Evolutionary conservation across 2,113 vertebrate genomes (phyloP).

Genomic region (Cyanistes caeruleus): DNA sequence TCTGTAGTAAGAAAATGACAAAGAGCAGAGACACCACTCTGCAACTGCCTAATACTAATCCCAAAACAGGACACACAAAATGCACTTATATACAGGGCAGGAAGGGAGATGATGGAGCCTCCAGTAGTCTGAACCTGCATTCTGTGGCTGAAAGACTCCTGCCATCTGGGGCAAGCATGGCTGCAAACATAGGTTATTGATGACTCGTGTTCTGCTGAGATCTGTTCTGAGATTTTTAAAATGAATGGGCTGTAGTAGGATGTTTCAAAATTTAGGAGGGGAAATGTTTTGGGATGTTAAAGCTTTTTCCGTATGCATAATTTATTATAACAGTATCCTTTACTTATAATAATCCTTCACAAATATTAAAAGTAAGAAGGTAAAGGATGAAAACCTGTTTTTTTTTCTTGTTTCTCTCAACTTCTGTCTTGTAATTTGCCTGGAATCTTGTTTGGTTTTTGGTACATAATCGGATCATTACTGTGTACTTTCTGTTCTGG

Average conservation of each 20-base stretch:
- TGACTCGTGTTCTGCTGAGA: not conserved
- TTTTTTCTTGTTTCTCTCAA: not conserved
- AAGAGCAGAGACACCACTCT: not conserved
- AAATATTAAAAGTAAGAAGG: not conserved
- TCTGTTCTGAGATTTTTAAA: not conserved
- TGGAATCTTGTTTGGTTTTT: not conserved
- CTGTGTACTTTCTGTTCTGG: not conserved
- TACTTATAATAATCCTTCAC: not conserved
- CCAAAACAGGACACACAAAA: not conserved
- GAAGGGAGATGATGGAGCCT: not conserved
- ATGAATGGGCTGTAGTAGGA: not conserved
- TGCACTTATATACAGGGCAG: not conserved
- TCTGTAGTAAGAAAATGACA: not conserved
- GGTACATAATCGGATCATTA: not conserved
- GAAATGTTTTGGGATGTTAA: not conserved
- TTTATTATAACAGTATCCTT: not conserved
- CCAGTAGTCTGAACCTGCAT: not conserved
- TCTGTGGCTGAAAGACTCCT: not conserved
- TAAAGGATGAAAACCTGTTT: not conserved
- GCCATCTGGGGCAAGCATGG: not conserved
- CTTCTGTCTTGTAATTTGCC: not conserved
- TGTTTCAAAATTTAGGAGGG: not conserved
- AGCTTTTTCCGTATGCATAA: not conserved
- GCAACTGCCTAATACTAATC: not conserved
- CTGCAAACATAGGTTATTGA: not conserved